Evolutionary conservation across 2,113 vertebrate genomes (phyloP).

Genomic region (Heterochromis multidens): DNA sequence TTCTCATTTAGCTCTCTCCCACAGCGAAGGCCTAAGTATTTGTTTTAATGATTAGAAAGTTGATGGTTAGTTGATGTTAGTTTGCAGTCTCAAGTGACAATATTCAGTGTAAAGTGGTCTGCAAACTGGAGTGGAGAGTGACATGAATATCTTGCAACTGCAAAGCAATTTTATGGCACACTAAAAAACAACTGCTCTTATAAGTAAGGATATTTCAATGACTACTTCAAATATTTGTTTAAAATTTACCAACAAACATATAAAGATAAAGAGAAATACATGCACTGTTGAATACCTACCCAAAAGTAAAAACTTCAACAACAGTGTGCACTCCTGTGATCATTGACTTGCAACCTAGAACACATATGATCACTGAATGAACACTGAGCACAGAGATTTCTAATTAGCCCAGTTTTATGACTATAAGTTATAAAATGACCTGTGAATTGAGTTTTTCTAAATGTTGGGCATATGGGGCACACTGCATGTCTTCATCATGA

Average conservation of each 20-base stretch:
- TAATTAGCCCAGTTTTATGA: neutral
- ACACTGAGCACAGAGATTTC: neutral
- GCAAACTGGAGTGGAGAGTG: neutral
- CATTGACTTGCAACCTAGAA: neutral
- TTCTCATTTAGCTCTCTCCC: neutral
- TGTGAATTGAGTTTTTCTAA: too few species aligned
- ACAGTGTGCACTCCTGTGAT: too few species aligned
- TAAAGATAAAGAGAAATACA: too few species aligned
- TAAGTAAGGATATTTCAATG: neutral
- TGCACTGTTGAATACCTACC: too few species aligned
- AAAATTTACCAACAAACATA: too few species aligned
- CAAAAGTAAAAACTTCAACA: neutral
- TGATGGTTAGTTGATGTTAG: neutral
- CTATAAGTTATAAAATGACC: neutral
- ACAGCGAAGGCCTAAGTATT: neutral
- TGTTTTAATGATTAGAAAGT: neutral
- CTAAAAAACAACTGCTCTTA: neutral
- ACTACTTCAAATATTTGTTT: neutral
- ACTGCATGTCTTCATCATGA: too few species aligned
- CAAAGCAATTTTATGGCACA: neutral
- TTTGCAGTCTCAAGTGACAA: neutral
- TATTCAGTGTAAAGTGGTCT: neutral
- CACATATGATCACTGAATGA: neutral
- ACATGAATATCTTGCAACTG: neutral
- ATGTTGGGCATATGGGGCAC: too few species aligned